A percentile compares a stretch with the other conserved stretches of the same genome.
Evolutionary conservation across 2,113 vertebrate genomes (phyloP).

Genomic region (Chionis minor): DNA sequence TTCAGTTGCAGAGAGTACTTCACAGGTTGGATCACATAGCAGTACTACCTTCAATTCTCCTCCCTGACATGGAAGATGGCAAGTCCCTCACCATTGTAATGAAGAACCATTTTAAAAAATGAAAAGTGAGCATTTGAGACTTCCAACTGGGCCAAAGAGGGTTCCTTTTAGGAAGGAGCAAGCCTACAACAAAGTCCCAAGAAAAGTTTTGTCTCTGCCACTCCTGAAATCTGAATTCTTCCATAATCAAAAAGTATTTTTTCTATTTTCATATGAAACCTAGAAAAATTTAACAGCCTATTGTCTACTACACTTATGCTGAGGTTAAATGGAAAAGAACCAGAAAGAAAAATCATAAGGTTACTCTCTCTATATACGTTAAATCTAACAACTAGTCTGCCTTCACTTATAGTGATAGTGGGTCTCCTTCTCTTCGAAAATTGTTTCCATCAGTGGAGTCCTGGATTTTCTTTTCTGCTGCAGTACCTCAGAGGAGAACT

Average conservation of each 20-base stretch:
- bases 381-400: background rate
- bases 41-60: background rate
- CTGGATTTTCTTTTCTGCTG: background rate
- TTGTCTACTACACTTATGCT: background rate
- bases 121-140: background rate
- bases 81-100: background rate
- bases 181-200: background rate
- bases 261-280: background rate
- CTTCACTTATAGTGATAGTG: background rate
- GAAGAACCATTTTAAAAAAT: background rate
- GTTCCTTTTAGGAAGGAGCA: background rate
- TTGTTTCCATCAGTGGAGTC: background rate
- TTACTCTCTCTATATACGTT: background rate
- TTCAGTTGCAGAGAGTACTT: background rate
- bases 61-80: background rate
- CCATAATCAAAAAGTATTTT: background rate
- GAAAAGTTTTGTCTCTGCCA: background rate
- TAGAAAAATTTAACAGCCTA: background rate
- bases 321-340: background rate
- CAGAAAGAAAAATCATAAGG: background rate
- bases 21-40: background rate
- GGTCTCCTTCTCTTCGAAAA: background rate
- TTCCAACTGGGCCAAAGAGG: background rate
- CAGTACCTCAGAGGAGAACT: background rate
- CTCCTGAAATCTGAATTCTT: background rate